Evolutionary conservation across 1,140 invertebrate genomes (phyloP), one percentile per base, ranked within the genome.

Genomic region (Conus ventricosus): DNA sequence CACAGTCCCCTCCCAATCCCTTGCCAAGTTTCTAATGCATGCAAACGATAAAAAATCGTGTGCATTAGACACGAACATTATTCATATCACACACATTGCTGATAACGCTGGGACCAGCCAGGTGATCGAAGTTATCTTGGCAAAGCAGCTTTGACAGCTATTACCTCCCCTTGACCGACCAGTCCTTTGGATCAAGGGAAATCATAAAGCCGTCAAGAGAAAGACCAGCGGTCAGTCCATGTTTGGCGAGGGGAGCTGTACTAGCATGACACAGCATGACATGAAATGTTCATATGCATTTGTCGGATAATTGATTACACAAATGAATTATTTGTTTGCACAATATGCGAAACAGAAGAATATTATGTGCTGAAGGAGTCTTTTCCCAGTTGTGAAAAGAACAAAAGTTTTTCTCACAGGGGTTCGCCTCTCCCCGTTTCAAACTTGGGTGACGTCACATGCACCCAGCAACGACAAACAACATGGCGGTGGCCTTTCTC

Each of bases 401-500:
- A 15, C 20, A 20, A 23, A 54, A 81, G 51, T 54, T 81, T 81
- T 81, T 7, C 11, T 27, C 76, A 11, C 7, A 81, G 17, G 7
- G 15, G 23, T 53, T 81, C 51, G 80, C 15, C 80, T 51, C 55
- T 84, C 55, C 82, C 82, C 63, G 23, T 63, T 13, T n/a, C 39
- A 39, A 80, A 57, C 20, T 67, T 57, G 20, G 53, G 82, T 88
- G 84, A 89, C 88, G 89, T 90, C 87, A 88, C 85, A 84, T 90
- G 71, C 88, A 87, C 89, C 88, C 71, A 84, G 88, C 89, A 80
- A 88, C 88, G 54, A 86, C 84, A 71, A 90, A 89, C 80, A 90
- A 88, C 39, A 90, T 88, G 76, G 88, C 86, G 80, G 88, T 27
- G 4, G 81, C 23, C 13, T 78, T 54, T 27, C 84, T 85, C 60